Evolutionary conservation across 2,797 vertebrate genomes (phyloP).

Genomic region (Sciurus carolinensis): DNA sequence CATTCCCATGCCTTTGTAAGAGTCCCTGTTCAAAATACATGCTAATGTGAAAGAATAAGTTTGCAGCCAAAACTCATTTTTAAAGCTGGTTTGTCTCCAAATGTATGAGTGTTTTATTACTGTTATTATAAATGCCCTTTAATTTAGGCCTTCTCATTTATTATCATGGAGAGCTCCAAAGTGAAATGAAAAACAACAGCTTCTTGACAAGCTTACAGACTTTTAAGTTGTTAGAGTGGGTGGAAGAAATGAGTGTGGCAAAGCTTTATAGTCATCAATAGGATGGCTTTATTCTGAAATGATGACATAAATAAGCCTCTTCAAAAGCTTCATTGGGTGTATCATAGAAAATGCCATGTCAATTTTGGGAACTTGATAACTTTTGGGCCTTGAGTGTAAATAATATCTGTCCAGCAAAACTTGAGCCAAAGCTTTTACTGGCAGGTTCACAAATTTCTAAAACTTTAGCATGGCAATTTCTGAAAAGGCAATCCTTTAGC

Average conservation of each 20-base stretch:
- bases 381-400: conserved; percentile 85
- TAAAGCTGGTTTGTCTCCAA: conserved; percentile 78
- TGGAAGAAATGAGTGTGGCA: conserved; percentile 68
- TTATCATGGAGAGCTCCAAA: conserved; percentile 76
- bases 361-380: conserved; percentile 49
- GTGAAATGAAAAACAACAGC: conserved; percentile 79
- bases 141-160: conserved; percentile 73
- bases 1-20: conserved; percentile 54
- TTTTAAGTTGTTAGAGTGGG: conserved; percentile 72
- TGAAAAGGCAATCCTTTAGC: conserved; percentile 29
- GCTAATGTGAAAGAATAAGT: conserved; percentile 71
- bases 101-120: conserved; percentile 70
- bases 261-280: conserved; percentile 78
- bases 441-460: conserved; percentile 55
- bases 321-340: conserved; percentile 79
- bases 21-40: conserved; percentile 71
- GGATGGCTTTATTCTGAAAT: conserved; percentile 80
- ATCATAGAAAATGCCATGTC: conserved; percentile 72
- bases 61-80: conserved; percentile 74
- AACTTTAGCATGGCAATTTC: conserved; percentile 46
- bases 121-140: conserved; percentile 80
- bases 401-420: conserved; percentile 74
- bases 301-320: conserved; percentile 82
- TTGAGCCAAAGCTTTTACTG: conserved; percentile 57
- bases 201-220: conserved; percentile 78